Percentiles rank a stretch among this genome's conserved stretches.
phyloP scores from a whole-genome alignment of 2,113 vertebrate genomes.

The Triplophysa tibetana region DNA sequence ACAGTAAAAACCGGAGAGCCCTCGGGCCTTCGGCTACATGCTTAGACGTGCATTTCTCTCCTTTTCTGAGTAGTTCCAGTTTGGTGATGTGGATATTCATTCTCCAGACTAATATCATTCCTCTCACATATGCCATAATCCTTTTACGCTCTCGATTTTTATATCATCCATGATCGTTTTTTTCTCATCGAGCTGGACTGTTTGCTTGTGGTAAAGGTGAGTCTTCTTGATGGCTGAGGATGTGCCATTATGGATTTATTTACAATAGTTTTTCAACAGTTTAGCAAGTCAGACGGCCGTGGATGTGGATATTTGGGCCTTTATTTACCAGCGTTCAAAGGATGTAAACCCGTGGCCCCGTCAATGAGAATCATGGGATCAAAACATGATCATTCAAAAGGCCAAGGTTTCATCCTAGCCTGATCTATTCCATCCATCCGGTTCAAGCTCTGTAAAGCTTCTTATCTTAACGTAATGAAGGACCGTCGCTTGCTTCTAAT shows the following conservation, averaged over 20 bases:
- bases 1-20: constrained; percentile 17
- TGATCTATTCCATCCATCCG: background rate
- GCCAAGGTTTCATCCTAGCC: background rate
- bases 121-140: background rate
- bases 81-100: background rate
- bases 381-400: background rate
- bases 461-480: constrained; percentile 1
- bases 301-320: background rate
- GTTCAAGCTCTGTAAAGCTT: background rate
- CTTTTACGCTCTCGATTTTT: background rate
- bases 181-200: constrained; percentile 19
- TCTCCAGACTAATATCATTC: constrained; percentile 6
- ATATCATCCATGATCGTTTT: background rate
- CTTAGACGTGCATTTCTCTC: constrained; percentile 30
- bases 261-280: background rate
- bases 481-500: background rate
- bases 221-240: constrained; percentile 24
- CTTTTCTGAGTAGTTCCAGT: constrained; percentile 7
- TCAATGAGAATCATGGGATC: background rate
- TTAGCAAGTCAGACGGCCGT: background rate
- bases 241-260: constrained; percentile 25
- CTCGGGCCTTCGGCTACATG: background rate
- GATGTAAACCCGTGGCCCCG: background rate
- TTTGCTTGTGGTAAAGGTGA: constrained; percentile 48
- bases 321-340: background rate